phyloP scores from a whole-genome alignment of 1,140 invertebrate species.

The Zaprionus taronus region DNA sequence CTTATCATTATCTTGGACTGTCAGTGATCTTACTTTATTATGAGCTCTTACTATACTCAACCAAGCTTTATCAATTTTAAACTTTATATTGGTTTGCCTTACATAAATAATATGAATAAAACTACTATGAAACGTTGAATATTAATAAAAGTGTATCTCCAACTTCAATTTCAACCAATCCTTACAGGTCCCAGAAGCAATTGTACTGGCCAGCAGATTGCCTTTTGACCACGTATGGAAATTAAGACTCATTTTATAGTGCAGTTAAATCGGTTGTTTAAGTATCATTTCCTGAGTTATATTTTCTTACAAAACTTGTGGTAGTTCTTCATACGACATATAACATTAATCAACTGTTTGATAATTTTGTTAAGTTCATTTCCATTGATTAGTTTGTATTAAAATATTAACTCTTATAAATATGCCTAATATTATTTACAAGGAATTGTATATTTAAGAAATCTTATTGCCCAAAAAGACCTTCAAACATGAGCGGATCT shows the following conservation, averaged over 20 bases:
- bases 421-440: conserved; percentile 19
- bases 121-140: no score
- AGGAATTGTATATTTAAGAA: conserved; percentile 6
- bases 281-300: not conserved
- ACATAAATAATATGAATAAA: no score
- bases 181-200: conserved; percentile 60
- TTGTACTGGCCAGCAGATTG: conserved; percentile 48
- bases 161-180: no score
- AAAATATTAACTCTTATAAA: conserved; percentile 11
- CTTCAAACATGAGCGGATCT: conserved; percentile 63
- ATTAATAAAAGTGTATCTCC: no score
- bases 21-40: no score
- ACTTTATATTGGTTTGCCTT: no score
- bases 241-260: not conserved
- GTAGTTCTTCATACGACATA: conserved; percentile 6
- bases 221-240: not conserved
- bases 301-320: conserved; percentile 14
- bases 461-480: conserved; percentile 67
- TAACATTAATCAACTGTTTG: not conserved
- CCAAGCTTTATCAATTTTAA: no score
- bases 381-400: conserved; percentile 11
- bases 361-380: not conserved
- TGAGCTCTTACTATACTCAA: no score
- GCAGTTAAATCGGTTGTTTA: not conserved
- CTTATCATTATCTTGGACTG: no score